Conservation (phyloP, 2,797 vertebrate genomes). For the Takifugu ocellatus region DNA sequence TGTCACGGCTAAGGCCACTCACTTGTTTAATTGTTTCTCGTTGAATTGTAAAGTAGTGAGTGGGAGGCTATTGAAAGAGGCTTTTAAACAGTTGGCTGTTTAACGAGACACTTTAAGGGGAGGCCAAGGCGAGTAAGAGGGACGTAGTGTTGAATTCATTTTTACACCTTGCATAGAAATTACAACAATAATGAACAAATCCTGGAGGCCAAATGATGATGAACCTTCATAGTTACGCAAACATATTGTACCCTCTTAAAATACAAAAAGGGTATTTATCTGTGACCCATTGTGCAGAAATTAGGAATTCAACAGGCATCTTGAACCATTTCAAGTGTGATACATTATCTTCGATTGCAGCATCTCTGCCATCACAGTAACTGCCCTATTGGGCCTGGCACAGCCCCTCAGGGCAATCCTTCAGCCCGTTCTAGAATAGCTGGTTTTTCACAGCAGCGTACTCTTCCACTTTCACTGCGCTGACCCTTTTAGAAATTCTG, state of each 20-base stretch:
- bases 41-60: conserved; percentile 65
- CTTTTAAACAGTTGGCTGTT: conserved; percentile 39
- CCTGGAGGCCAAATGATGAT: not conserved
- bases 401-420: conserved; percentile 47
- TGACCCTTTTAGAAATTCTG: conserved; percentile 70
- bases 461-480: conserved; percentile 31
- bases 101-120: conserved; percentile 37
- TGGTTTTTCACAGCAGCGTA: conserved; percentile 42
- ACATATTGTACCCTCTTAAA: not conserved
- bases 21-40: conserved; percentile 63
- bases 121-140: conserved; percentile 36
- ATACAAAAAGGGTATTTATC: not conserved
- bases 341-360: conserved; percentile 20
- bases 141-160: conserved; percentile 14
- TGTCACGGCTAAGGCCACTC: conserved; percentile 52
- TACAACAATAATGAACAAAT: conserved; percentile 1
- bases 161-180: conserved; percentile 12
- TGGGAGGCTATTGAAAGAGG: conserved; percentile 59
- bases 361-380: conserved; percentile 37
- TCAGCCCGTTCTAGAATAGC: conserved; percentile 31
- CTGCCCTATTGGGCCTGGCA: conserved; percentile 44
- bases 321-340: conserved; percentile 32
- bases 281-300: conserved; percentile 23
- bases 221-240: not conserved
- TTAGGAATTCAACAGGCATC: conserved; percentile 37